These are phyloP conservation scores for Borostomias antarcticus DNA, from an alignment of 2,797 vertebrate genomes.

Conservation along the genomic window DNA sequence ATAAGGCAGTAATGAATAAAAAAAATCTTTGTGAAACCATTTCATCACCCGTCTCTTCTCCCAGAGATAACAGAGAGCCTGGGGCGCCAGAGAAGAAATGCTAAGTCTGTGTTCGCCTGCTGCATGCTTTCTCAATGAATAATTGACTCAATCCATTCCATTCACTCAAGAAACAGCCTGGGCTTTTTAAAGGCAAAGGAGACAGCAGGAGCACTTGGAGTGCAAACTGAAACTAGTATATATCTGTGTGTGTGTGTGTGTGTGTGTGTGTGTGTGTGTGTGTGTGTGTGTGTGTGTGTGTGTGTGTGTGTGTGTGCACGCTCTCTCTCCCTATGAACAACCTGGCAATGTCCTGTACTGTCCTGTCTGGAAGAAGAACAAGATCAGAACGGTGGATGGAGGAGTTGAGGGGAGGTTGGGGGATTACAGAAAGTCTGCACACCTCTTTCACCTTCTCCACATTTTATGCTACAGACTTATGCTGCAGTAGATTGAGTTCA, in stretches of 20 bases:
- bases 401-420: background rate
- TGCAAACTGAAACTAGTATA: slow-evolving; percentile 30
- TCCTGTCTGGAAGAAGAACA: background rate
- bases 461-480: no score
- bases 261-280: slow-evolving; percentile 21
- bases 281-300: background rate
- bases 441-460: no score
- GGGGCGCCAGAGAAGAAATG: background rate
- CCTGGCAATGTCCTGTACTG: background rate
- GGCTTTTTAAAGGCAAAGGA: slow-evolving; percentile 47
- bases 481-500: no score
- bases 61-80: slow-evolving; percentile 45
- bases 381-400: background rate
- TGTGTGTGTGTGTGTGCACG: background rate
- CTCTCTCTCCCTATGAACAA: background rate
- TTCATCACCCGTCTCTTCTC: slow-evolving; percentile 55
- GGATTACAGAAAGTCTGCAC: no score
- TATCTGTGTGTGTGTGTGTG: slow-evolving; percentile 25
- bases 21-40: slow-evolving; percentile 43
- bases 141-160: slow-evolving; percentile 65
- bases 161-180: slow-evolving; percentile 56
- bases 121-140: slow-evolving; percentile 69
- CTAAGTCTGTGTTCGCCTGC: slow-evolving; percentile 55
- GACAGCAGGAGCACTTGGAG: slow-evolving; percentile 23
- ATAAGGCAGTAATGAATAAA: slow-evolving; percentile 56